Evolutionary conservation across 1,140 invertebrate genomes (phyloP).

Genomic region (Drosophila persimilis): DNA sequence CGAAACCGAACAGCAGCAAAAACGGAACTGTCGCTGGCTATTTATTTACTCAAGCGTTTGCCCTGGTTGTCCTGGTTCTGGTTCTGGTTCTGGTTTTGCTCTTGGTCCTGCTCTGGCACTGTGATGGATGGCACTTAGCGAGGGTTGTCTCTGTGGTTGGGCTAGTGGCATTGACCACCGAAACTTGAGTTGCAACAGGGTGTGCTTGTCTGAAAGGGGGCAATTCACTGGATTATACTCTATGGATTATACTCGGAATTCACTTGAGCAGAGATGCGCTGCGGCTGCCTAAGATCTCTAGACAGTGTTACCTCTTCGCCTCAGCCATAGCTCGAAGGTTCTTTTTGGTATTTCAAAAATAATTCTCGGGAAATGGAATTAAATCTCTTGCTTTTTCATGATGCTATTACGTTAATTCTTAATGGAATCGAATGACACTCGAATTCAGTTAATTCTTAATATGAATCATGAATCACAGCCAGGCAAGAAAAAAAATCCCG

Average conservation of each 20-base stretch:
- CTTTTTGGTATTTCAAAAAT: too few species aligned
- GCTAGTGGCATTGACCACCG: conserved; percentile 7
- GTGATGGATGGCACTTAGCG: conserved; percentile 53
- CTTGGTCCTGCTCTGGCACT: conserved; percentile 34
- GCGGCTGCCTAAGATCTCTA: too few species aligned
- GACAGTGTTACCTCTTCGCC: too few species aligned
- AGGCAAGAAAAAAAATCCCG: conserved; percentile 22
- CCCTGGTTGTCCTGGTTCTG: conserved; percentile 43
- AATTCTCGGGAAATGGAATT: conserved; percentile 2
- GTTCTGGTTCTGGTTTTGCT: conserved; percentile 40
- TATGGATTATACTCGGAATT: too few species aligned
- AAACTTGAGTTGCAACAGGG: conserved; percentile 21
- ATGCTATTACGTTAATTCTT: conserved; percentile 25
- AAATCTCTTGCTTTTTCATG: conserved; percentile 7
- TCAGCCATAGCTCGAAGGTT: too few species aligned
- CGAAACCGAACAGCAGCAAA: conserved; percentile 15
- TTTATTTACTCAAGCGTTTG: conserved; percentile 63
- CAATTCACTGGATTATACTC: not conserved
- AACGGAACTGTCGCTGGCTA: conserved; percentile 45
- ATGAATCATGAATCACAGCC: conserved; percentile 29
- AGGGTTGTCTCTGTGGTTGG: conserved; percentile 32
- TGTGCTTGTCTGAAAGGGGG: conserved; percentile 5
- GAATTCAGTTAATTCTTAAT: conserved; percentile 44
- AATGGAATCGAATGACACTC: conserved; percentile 42
- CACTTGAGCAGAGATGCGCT: too few species aligned